Evolutionary conservation across 1,140 invertebrate species (phyloP), one percentile per base, ranked within the genome.

Genomic region (Caerostris extrusa): DNA sequence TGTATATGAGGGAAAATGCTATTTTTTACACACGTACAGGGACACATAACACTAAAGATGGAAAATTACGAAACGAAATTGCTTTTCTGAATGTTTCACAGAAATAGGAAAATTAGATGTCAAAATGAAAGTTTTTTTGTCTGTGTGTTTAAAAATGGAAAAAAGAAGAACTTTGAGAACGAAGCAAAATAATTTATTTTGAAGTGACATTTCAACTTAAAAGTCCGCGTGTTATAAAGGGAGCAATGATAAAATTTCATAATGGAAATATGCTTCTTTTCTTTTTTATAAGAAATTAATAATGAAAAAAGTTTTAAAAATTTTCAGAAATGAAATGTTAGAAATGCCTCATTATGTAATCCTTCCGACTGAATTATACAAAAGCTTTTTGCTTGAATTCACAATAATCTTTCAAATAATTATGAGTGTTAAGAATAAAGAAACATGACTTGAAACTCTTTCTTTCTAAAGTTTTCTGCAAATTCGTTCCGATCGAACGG

Each of bases 51-150:
- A 50, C 7, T 87, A 64, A 61, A 50, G 8, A 0, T 64, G 58
- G 57, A 50, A 87, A 87, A 87, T 87, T 87, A 87, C 60, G n/a
- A 60, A 87, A 87, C 7, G 19, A 87, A 87, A 64, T 64, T 53
- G 57, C 58, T 64, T 64, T 87, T 87, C 1, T 53, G 3, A 87
- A 50, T 87, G 57, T 61, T 17, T n/a, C 19, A 17, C 0, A 64
- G 60, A 87, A 61, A 87, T 64, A 12, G n/a, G 19, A 87, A 87
- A 87, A 53, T 53, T 53, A 87, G 58, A 87, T 64, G 10, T 87
- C 34, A 87, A 57, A 6, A 58, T n/a, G 55, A 14, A 56, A 56
- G 14, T 4, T 85, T 58, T 83, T 56, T 77, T n/a, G 8, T 81
- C 0, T 81, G 19, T 81, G 0, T 10, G 4, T 4, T 8, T 1